These are phyloP conservation scores for Clivina fossor DNA, from an alignment of 2,888 invertebrate genomes.

Conservation along the genomic window DNA sequence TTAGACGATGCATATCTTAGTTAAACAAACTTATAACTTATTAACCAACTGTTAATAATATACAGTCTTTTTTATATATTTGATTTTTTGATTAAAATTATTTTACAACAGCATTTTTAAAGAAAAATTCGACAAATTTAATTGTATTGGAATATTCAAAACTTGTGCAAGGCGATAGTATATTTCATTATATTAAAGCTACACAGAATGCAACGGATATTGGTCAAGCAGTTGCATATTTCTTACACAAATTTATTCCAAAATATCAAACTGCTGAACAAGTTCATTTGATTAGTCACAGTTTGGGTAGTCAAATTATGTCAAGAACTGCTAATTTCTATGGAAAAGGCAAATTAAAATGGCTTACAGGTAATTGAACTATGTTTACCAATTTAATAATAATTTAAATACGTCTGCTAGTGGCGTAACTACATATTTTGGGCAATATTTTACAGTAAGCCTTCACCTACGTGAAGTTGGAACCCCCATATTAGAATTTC, in stretches of 20 bases:
- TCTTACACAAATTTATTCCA: conserved; percentile 11
- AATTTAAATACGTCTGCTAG: no score
- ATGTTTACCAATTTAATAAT: no score
- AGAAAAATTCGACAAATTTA: conserved; percentile 11
- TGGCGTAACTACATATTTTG: no score
- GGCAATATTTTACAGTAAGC: no score
- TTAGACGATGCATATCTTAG: no score
- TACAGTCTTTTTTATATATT: neutral
- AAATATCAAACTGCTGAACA: conserved; percentile 9
- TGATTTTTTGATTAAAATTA: neutral
- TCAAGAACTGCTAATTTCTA: conserved; percentile 16
- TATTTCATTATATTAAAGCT: conserved; percentile 2
- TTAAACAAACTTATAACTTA: no score
- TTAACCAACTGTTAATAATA: no score
- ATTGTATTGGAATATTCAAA: conserved; percentile 13
- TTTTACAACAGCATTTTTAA: conserved; percentile 17
- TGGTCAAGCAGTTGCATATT: conserved; percentile 11
- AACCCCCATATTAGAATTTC: no score
- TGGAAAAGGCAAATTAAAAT: conserved; percentile 23
- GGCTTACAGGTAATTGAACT: conserved; percentile 29
- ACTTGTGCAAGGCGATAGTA: conserved; percentile 6
- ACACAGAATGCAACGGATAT: conserved; percentile 11
- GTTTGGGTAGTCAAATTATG: conserved; percentile 25
- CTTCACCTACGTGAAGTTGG: no score
- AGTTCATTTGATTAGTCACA: conserved; percentile 20